phyloP scores from a whole-genome alignment of 2,888 invertebrate species.

The Achlya flavicornis region DNA sequence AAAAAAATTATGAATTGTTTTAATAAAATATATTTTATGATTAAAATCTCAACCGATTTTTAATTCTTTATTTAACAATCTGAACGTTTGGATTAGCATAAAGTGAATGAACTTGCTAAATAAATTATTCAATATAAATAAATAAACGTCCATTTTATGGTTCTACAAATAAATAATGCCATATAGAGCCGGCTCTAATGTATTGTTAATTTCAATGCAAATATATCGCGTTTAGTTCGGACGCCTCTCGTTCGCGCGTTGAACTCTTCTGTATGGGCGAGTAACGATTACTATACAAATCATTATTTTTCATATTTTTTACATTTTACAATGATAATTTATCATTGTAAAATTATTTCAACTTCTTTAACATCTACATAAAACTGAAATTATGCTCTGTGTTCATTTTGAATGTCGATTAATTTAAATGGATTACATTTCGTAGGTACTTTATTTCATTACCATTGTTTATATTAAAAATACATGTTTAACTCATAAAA shows the following conservation, averaged over 20 bases:
- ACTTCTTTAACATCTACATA: too few species aligned
- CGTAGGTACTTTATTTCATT: too few species aligned
- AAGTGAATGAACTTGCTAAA: constrained; percentile 10
- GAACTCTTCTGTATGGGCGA: constrained; percentile 53
- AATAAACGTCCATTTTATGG: neutral
- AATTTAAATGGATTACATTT: too few species aligned
- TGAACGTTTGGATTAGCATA: neutral
- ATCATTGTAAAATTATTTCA: too few species aligned
- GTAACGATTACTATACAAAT: neutral
- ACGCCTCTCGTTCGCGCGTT: constrained; percentile 54
- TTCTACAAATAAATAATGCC: neutral
- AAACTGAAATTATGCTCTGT: too few species aligned
- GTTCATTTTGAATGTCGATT: too few species aligned
- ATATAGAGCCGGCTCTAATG: neutral
- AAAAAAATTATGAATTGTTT: too few species aligned
- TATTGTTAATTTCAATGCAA: constrained; percentile 1
- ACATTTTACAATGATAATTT: too few species aligned
- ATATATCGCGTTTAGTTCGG: constrained; percentile 1
- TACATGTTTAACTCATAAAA: too few species aligned
- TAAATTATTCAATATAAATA: neutral
- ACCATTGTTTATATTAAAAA: too few species aligned
- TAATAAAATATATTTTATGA: neutral
- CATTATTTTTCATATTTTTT: too few species aligned
- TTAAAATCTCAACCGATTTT: neutral
- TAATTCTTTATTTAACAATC: neutral